These are phyloP conservation scores for Porites australiensis DNA, from an alignment of 64 coral and sea anemone species.

Conservation along the genomic window DNA sequence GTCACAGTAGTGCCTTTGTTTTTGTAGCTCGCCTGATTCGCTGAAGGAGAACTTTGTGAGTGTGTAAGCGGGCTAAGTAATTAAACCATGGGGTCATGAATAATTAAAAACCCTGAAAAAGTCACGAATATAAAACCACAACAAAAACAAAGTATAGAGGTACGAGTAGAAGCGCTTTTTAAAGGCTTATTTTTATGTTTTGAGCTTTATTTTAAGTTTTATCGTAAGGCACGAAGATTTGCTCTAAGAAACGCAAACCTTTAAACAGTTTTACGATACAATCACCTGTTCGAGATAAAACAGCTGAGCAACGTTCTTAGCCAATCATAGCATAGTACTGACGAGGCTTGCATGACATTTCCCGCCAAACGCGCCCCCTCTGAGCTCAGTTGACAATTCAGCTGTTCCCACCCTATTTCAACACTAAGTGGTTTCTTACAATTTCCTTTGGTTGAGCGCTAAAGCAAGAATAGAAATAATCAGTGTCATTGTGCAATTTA, in stretches of 20 bases:
- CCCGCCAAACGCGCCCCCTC: neutral
- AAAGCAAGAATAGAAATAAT: neutral
- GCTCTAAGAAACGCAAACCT: neutral
- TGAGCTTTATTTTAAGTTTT: neutral
- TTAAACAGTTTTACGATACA: neutral
- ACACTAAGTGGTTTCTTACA: neutral
- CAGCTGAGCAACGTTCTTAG: neutral
- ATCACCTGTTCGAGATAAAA: conserved; percentile 1
- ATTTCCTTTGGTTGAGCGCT: neutral
- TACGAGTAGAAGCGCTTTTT: neutral
- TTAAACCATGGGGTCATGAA: conserved; percentile 4
- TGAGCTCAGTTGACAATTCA: neutral
- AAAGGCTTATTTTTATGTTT: neutral
- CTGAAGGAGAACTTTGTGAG: neutral
- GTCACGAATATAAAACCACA: neutral
- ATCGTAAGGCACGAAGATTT: neutral
- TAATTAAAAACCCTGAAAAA: conserved; percentile 21
- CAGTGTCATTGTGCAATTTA: neutral
- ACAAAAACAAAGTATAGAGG: neutral
- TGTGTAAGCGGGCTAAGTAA: conserved; percentile 4
- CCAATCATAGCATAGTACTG: neutral
- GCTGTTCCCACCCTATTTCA: neutral
- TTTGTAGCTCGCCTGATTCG: conserved; percentile 19
- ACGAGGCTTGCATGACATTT: neutral
- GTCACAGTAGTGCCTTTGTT: conserved; percentile 27